A percentile compares a stretch with the other conserved stretches of the same genome.
These are phyloP conservation scores for Drosophila mayri DNA, from an alignment of 1,140 invertebrate genomes.

Conservation along the genomic window DNA sequence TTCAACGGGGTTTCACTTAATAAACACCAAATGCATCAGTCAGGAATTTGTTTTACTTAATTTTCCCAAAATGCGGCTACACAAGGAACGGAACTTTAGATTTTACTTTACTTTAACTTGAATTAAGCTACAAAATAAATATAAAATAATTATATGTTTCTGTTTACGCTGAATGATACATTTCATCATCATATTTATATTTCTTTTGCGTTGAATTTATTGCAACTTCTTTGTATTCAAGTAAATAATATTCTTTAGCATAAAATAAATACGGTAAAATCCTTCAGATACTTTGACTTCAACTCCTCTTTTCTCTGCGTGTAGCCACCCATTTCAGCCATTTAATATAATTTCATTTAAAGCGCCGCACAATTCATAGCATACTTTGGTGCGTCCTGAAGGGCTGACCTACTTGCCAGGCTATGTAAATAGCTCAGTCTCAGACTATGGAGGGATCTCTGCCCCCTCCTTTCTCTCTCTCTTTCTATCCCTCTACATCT, in stretches of 20 bases:
- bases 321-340: conserved; percentile 39
- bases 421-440: conserved; percentile 50
- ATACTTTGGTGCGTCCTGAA: conserved; percentile 69
- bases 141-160: not conserved
- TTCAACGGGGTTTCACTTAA: conserved; percentile 30
- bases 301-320: not conserved
- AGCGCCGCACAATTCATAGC: conserved; percentile 65
- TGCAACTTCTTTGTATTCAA: not conserved
- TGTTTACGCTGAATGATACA: no score
- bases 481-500: not conserved
- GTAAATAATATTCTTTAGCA: not conserved
- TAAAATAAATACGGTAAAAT: not conserved
- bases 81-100: no score
- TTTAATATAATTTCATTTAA: conserved; percentile 66
- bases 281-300: not conserved
- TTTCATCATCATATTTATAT: not conserved
- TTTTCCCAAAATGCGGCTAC: not conserved
- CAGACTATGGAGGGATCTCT: conserved; percentile 13
- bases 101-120: not conserved
- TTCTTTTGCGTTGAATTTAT: not conserved
- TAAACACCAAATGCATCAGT: conserved; percentile 56
- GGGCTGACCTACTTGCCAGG: conserved; percentile 61
- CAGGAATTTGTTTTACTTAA: conserved; percentile 43
- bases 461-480: not conserved
- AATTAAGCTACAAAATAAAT: not conserved